Percentiles rank a stretch among this genome's conserved stretches.
phyloP scores from a whole-genome alignment of 2,113 vertebrate species.

The Perca schrenkii region DNA sequence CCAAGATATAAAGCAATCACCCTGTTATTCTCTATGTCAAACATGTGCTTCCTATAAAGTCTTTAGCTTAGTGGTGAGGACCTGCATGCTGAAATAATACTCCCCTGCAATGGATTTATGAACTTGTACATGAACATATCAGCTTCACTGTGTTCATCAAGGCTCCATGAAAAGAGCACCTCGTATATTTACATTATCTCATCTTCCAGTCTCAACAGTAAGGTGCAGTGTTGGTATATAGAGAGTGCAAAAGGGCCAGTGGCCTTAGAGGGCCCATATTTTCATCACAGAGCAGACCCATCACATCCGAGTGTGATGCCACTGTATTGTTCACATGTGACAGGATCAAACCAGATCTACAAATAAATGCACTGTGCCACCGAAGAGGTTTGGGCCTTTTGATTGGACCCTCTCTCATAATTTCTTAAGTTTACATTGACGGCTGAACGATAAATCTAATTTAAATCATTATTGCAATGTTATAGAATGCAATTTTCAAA shows the following conservation, averaged over 20 bases:
- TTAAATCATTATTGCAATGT: no score
- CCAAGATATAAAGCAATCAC: background rate
- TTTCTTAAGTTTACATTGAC: no score
- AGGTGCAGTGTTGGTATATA: background rate
- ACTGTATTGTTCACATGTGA: background rate
- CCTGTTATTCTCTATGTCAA: background rate
- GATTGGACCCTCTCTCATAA: background rate
- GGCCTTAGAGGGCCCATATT: conserved; percentile 3
- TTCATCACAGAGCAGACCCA: background rate
- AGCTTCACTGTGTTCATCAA: conserved; percentile 18
- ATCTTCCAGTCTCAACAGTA: background rate
- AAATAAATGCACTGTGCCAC: background rate
- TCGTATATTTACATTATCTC: conserved; percentile 12
- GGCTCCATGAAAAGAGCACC: conserved; percentile 7
- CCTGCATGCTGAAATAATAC: background rate
- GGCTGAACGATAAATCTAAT: no score
- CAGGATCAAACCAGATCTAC: background rate
- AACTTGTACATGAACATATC: conserved; percentile 11
- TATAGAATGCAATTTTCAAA: no score
- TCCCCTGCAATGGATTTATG: conserved; percentile 26
- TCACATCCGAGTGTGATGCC: background rate
- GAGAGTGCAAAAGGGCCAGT: background rate
- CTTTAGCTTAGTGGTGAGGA: conserved; percentile 15
- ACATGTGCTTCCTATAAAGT: background rate
- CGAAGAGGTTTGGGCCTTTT: background rate